Conservation (phyloP, 2,888 invertebrate species). For the Aquatica leii region DNA sequence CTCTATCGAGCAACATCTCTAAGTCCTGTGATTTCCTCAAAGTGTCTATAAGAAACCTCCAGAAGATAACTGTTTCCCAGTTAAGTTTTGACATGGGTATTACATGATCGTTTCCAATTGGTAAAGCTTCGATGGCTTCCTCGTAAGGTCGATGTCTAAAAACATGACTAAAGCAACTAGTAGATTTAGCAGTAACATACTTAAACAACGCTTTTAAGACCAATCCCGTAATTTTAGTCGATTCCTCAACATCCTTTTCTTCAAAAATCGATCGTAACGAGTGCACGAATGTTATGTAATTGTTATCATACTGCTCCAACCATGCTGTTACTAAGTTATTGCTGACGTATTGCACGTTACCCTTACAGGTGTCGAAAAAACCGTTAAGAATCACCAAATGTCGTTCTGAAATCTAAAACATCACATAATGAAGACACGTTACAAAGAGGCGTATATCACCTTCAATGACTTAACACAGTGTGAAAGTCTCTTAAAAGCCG, state of each 20-base stretch:
- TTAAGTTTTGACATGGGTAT: conserved; percentile 63
- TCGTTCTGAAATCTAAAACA: conserved; percentile 70
- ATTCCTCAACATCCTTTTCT: conserved; percentile 69
- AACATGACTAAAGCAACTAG: conserved; percentile 50
- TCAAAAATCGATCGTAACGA: conserved; percentile 78
- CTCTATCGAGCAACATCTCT: conserved; percentile 66
- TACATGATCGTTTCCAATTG: conserved; percentile 60
- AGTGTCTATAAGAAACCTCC: conserved; percentile 68
- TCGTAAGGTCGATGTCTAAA: conserved; percentile 48
- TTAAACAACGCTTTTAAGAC: conserved; percentile 66
- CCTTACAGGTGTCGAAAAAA: conserved; percentile 68
- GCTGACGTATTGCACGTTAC: conserved; percentile 58
- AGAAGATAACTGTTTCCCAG: conserved; percentile 68
- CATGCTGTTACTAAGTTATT: conserved; percentile 74
- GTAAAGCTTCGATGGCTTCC: conserved; percentile 60
- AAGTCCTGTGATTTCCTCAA: conserved; percentile 57
- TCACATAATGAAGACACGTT: too few species aligned
- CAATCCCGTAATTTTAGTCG: conserved; percentile 64
- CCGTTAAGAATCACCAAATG: conserved; percentile 69
- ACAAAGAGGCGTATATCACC: conserved; percentile 40
- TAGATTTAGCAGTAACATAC: conserved; percentile 56
- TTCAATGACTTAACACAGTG: conserved; percentile 43
- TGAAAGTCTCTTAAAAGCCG: conserved; percentile 60
- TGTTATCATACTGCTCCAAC: conserved; percentile 76
- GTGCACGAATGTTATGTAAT: conserved; percentile 75